A percentile compares a stretch with the other conserved stretches of the same genome.
phyloP scores from a whole-genome alignment of 1,140 invertebrate genomes.

The Neotoxoptera formosana region DNA sequence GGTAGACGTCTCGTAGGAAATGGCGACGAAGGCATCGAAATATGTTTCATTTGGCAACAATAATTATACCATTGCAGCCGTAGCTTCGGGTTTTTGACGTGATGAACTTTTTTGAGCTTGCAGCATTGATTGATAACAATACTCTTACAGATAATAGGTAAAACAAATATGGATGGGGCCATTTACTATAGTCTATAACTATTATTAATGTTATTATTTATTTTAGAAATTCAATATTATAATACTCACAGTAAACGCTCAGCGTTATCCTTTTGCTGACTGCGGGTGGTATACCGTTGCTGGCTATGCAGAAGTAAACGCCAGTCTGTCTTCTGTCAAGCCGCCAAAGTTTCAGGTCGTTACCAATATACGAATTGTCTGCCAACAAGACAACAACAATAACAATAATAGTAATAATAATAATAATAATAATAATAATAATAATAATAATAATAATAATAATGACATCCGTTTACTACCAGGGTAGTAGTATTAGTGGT shows the following conservation, averaged over 20 bases:
- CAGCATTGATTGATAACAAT: neutral
- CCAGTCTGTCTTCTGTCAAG: conserved; percentile 86
- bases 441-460: conserved; percentile 30
- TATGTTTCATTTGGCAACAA: neutral
- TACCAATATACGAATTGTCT: conserved; percentile 56
- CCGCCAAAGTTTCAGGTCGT: conserved; percentile 72
- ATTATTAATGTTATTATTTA: neutral
- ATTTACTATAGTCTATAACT: neutral
- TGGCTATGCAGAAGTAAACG: conserved; percentile 85
- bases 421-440: conserved; percentile 8
- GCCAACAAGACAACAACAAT: conserved; percentile 20
- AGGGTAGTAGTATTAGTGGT: neutral
- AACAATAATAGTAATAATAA: neutral
- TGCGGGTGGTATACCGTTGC: conserved; percentile 87
- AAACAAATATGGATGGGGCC: neutral
- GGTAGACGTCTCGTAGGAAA: neutral
- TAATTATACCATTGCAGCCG: neutral
- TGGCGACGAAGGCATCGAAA: neutral
- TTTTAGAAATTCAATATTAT: neutral
- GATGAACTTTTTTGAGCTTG: neutral
- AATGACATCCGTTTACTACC: neutral
- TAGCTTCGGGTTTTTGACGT: neutral
- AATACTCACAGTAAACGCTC: conserved; percentile 86
- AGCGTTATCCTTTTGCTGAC: conserved; percentile 86
- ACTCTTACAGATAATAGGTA: neutral